phyloP scores from a whole-genome alignment of 2,113 vertebrate species.

The Nothobranchius furzeri region DNA sequence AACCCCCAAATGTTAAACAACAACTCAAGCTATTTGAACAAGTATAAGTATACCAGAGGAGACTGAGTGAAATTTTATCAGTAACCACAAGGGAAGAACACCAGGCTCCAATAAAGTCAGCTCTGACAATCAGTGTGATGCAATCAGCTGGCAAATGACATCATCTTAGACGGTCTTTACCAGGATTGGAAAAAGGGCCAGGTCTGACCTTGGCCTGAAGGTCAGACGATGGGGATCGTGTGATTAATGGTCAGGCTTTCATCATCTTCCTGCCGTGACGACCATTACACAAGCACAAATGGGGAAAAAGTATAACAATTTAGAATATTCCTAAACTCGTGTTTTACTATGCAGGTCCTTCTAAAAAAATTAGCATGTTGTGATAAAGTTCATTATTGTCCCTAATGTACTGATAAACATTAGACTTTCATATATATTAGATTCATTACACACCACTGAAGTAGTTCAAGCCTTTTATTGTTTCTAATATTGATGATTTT shows the following conservation, averaged over 20 bases:
- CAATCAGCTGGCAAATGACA: slow-evolving; percentile 2
- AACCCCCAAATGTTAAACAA: slow-evolving; percentile 40
- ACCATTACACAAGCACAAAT: slow-evolving; percentile 6
- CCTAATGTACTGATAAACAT: no score
- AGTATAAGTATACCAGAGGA: no score
- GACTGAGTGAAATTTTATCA: no score
- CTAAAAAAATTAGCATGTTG: no score
- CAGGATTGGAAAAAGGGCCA: slow-evolving; percentile 10
- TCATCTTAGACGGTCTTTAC: background rate
- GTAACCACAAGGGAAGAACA: background rate
- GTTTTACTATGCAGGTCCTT: background rate
- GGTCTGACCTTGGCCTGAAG: slow-evolving; percentile 29
- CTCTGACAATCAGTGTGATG: slow-evolving; percentile 1
- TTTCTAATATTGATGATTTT: no score
- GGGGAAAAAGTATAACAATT: background rate
- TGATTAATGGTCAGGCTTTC: slow-evolving; percentile 41
- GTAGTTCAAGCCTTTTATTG: no score
- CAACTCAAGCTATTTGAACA: slow-evolving; percentile 20
- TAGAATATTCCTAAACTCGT: background rate
- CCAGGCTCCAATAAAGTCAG: background rate
- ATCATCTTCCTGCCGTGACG: slow-evolving; percentile 20
- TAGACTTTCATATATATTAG: no score
- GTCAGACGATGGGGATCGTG: slow-evolving; percentile 36
- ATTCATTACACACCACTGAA: no score
- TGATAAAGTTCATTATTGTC: no score